A percentile compares a stretch with the other conserved stretches of the same genome.
Evolutionary conservation across 2,797 vertebrate species (phyloP).

Genomic region (Neoniphon sammara): DNA sequence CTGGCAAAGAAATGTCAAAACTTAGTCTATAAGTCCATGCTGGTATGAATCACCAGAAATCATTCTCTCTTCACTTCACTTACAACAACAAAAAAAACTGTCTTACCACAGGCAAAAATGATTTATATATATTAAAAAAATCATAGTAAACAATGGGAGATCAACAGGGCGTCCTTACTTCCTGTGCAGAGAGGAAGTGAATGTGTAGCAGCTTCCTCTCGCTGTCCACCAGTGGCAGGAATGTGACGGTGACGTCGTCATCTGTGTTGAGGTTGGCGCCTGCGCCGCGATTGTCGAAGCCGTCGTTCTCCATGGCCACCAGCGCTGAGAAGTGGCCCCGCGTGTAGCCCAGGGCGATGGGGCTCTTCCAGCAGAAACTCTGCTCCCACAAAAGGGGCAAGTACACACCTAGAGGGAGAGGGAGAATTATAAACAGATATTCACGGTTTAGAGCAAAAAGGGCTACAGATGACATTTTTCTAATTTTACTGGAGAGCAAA

Average conservation of each 20-base stretch:
- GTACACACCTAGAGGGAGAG: constrained; percentile 84
- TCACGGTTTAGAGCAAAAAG: no score
- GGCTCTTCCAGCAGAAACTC: constrained; percentile 94
- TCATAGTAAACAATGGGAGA: neutral
- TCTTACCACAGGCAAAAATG: neutral
- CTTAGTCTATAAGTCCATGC: neutral
- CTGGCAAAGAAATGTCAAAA: neutral
- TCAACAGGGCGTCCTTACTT: constrained; percentile 75
- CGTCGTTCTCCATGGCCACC: constrained; percentile 94
- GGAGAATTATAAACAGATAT: no score
- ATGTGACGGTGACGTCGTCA: constrained; percentile 90
- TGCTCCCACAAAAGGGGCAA: constrained; percentile 92
- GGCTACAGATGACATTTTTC: no score
- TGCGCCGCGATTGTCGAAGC: constrained; percentile 90
- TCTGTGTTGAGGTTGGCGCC: constrained; percentile 93
- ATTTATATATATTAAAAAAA: no score
- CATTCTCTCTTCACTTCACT: neutral
- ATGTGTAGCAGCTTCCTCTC: constrained; percentile 91
- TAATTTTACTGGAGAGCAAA: no score
- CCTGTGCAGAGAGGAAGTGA: constrained; percentile 92
- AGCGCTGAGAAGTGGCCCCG: constrained; percentile 92
- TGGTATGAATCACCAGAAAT: neutral
- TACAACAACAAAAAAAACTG: neutral
- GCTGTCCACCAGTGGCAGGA: constrained; percentile 91
- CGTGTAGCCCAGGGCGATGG: constrained; percentile 92